phyloP scores from a whole-genome alignment of 1,140 invertebrate genomes.

The Cepaea nemoralis region DNA sequence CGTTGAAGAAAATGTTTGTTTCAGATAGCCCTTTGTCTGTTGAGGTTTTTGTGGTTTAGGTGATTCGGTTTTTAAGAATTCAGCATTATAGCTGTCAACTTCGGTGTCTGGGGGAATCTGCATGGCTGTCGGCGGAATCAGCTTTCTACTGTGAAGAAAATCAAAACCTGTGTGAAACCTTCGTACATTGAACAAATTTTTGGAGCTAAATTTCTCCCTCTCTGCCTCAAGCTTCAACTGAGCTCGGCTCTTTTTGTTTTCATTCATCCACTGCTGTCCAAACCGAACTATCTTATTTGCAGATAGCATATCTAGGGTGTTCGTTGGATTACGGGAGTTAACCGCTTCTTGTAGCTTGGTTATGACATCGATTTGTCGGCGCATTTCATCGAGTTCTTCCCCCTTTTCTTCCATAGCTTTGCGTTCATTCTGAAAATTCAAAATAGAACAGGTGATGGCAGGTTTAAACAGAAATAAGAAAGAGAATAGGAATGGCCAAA shows the following conservation, averaged over 20 bases:
- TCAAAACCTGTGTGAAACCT: background rate
- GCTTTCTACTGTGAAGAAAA: background rate
- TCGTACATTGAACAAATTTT: slow-evolving; percentile 26
- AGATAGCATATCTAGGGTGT: background rate
- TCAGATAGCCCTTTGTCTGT: background rate
- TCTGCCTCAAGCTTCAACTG: background rate
- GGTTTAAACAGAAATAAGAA: too few relatives aligned
- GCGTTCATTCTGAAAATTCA: slow-evolving; percentile 17
- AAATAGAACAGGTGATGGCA: too few relatives aligned
- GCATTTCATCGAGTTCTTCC: slow-evolving; percentile 23
- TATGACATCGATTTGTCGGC: slow-evolving; percentile 13
- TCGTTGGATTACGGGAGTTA: background rate
- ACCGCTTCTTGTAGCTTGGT: slow-evolving; percentile 26
- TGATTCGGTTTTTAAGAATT: background rate
- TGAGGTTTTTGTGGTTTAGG: background rate
- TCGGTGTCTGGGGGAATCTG: background rate
- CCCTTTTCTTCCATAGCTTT: slow-evolving; percentile 7
- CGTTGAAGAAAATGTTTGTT: background rate
- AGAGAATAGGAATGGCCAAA: too few relatives aligned
- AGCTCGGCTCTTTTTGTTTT: background rate
- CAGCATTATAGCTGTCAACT: background rate
- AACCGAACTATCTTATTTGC: background rate
- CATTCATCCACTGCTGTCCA: background rate
- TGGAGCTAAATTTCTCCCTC: slow-evolving; percentile 26
- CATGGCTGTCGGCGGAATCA: background rate